Conservation (phyloP, 2,113 vertebrate genomes). For the Pangasianodon hypophthalmus region DNA sequence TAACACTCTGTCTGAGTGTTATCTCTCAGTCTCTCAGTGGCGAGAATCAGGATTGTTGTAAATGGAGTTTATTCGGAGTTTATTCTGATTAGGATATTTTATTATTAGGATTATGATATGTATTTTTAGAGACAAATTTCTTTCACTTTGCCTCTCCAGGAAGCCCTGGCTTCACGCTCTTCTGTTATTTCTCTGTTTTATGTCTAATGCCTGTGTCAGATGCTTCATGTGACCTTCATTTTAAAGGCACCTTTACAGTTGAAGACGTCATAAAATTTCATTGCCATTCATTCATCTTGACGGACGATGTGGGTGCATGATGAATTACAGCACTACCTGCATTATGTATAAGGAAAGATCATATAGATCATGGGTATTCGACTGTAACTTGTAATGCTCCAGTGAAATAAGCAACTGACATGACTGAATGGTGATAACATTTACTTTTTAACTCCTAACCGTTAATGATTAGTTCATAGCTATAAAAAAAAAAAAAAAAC, state of each 20-base stretch:
- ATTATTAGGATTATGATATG: neutral
- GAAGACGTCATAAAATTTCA: slow-evolving; percentile 11
- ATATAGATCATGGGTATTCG: neutral
- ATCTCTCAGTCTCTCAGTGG: too few relatives aligned
- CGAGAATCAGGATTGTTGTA: neutral
- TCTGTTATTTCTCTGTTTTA: neutral
- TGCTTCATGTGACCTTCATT: slow-evolving; percentile 6
- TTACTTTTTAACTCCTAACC: neutral
- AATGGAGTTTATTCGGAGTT: neutral
- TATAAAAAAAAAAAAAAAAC: neutral
- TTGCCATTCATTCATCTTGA: neutral
- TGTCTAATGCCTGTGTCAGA: neutral
- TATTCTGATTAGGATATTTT: too few relatives aligned
- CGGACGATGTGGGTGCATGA: neutral
- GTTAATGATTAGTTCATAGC: neutral
- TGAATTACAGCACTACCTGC: neutral
- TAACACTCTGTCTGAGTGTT: neutral
- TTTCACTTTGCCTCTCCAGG: neutral
- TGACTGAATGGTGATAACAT: neutral
- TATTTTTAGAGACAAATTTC: neutral
- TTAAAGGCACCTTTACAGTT: neutral
- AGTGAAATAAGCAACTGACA: neutral
- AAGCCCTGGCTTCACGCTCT: neutral
- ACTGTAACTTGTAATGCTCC: neutral
- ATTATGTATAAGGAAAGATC: neutral